Conservation (phyloP, 64 coral and sea anemone species). For the Porites lutea region DNA sequence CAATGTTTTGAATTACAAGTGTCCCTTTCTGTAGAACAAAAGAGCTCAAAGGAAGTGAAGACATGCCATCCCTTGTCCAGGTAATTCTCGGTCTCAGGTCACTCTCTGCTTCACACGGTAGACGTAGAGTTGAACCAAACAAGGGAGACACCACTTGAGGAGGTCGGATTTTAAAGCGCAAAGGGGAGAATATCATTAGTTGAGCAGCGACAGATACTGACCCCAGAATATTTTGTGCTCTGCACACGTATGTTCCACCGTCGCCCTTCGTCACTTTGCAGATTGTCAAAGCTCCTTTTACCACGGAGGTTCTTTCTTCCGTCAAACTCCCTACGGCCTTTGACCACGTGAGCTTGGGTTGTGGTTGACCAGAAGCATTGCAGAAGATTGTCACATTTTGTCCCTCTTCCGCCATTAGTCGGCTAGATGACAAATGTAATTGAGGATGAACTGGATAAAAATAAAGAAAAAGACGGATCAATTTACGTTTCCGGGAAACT, state of each 20-base stretch:
- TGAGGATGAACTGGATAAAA: slow-evolving; percentile 11
- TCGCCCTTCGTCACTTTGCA: not conserved
- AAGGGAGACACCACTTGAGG: not conserved
- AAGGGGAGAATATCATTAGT: not conserved
- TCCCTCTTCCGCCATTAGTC: not conserved
- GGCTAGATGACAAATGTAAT: not conserved
- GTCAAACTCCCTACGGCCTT: not conserved
- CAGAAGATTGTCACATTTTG: slow-evolving; percentile 13
- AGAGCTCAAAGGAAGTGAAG: not conserved
- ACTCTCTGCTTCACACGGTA: not conserved
- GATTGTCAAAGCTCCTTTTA: not conserved
- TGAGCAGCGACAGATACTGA: not conserved
- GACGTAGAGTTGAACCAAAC: not conserved
- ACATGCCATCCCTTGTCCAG: not conserved
- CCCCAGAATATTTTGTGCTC: slow-evolving; percentile 10
- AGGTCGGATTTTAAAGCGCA: not conserved
- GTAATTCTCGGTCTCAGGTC: not conserved
- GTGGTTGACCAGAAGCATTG: slow-evolving; percentile 53
- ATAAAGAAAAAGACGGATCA: not conserved
- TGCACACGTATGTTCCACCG: not conserved
- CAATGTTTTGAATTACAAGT: not conserved
- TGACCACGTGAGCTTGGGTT: slow-evolving; percentile 31
- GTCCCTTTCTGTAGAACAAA: not conserved
- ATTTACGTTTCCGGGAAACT: too few relatives aligned
- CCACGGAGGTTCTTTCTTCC: not conserved